Evolutionary conservation across 2,888 invertebrate species (phyloP).

Genomic region (Scaptomyza tumidula): DNA sequence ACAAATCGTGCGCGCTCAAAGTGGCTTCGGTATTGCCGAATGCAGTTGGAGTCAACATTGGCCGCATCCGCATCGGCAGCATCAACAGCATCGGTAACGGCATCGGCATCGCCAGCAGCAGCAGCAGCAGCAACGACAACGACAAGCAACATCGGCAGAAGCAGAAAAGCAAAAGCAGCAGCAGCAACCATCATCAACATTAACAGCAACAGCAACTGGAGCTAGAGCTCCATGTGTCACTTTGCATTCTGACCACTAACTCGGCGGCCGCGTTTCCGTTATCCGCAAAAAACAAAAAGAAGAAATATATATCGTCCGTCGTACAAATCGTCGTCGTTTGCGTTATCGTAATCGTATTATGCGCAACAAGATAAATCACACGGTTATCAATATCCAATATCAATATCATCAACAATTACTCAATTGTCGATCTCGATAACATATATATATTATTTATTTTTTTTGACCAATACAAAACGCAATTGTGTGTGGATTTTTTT

Average conservation of each 20-base stretch:
- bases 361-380: slow-evolving; percentile 41
- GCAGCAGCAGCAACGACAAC: slow-evolving; percentile 39
- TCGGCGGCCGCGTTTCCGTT: slow-evolving; percentile 84
- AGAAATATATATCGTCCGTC: slow-evolving; percentile 17
- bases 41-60: slow-evolving; percentile 59
- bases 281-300: slow-evolving; percentile 17
- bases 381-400: slow-evolving; percentile 2
- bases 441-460: slow-evolving; percentile 18
- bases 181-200: slow-evolving; percentile 16
- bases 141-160: slow-evolving; percentile 11
- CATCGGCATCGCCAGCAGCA: slow-evolving; percentile 37
- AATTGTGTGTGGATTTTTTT: slow-evolving; percentile 51
- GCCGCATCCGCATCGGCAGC: slow-evolving; percentile 41
- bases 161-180: slow-evolving; percentile 41
- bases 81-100: slow-evolving; percentile 14
- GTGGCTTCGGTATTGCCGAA: slow-evolving; percentile 52
- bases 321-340: background rate
- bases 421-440: slow-evolving; percentile 1
- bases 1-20: slow-evolving; percentile 55
- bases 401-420: background rate
- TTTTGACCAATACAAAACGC: slow-evolving; percentile 31
- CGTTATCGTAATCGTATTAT: slow-evolving; percentile 19
- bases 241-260: slow-evolving; percentile 84
- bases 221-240: slow-evolving; percentile 77
- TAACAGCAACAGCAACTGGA: slow-evolving; percentile 51